Conservation (phyloP, 2,888 invertebrate species). For the Cephus nigrinus region DNA sequence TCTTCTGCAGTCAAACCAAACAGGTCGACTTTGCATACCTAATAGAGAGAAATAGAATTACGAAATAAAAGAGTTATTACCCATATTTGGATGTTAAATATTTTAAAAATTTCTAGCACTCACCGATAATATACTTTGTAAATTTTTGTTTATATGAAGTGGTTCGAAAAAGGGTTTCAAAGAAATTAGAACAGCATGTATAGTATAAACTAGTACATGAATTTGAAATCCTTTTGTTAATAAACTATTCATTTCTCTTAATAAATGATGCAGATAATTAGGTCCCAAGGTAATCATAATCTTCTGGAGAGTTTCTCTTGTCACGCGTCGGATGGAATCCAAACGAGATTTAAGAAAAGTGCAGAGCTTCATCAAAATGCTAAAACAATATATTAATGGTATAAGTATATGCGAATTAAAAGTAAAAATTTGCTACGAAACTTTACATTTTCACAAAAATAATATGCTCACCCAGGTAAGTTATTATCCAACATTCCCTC, state of each 20-base stretch:
- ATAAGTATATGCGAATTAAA: constrained; percentile 8
- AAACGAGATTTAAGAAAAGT: constrained; percentile 90
- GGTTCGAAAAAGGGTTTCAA: constrained; percentile 78
- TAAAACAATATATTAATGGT: constrained; percentile 57
- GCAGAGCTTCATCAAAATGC: constrained; percentile 88
- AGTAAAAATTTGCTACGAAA: background rate
- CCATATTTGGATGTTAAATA: background rate
- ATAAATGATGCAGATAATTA: constrained; percentile 78
- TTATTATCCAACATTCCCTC: constrained; percentile 78
- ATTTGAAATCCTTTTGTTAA: constrained; percentile 92
- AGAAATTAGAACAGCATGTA: constrained; percentile 83
- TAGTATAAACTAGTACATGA: constrained; percentile 91
- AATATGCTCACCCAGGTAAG: constrained; percentile 78
- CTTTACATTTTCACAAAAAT: constrained; percentile 13
- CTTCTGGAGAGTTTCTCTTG: constrained; percentile 92
- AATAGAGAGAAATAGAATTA: constrained; percentile 16
- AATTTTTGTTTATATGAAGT: constrained; percentile 82
- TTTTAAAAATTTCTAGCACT: constrained; percentile 35
- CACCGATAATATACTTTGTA: constrained; percentile 81
- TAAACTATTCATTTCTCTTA: constrained; percentile 83
- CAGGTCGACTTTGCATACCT: constrained; percentile 87
- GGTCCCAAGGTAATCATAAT: constrained; percentile 89
- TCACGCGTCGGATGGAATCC: constrained; percentile 85
- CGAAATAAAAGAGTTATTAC: background rate
- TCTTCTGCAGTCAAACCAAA: constrained; percentile 91